Percentiles rank a stretch among this genome's conserved stretches.
phyloP scores from a whole-genome alignment of 2,797 vertebrate species.

The Muscicapa comitata region DNA sequence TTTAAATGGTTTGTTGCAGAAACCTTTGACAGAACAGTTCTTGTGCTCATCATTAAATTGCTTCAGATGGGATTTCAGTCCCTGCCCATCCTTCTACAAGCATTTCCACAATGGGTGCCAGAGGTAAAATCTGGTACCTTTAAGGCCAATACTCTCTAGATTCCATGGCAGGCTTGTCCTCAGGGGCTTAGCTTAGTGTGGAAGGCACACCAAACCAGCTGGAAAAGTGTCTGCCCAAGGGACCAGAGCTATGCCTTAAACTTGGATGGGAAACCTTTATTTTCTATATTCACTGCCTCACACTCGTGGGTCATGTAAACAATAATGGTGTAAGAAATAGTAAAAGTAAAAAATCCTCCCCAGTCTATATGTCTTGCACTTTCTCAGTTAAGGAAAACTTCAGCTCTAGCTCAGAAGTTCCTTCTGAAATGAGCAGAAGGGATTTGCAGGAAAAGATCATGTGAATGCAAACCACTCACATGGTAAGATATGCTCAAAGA shows the following conservation, averaged over 20 bases:
- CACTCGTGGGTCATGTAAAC: rapidly evolving
- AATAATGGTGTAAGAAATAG: not conserved
- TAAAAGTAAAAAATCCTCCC: not conserved
- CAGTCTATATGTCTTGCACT: not conserved
- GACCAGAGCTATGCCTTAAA: not conserved
- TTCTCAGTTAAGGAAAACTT: not conserved
- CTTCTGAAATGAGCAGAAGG: not conserved
- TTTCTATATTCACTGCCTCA: not conserved
- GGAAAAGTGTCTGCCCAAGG: not conserved
- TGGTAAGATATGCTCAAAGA: not conserved
- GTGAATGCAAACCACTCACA: not conserved
- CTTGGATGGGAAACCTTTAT: not conserved
- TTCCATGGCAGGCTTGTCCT: rapidly evolving
- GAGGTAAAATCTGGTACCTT: not conserved
- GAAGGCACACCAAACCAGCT: not conserved
- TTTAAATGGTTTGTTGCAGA: not conserved
- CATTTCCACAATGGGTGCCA: not conserved
- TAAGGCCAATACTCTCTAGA: not conserved
- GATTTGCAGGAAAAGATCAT: not conserved
- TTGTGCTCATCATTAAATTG: not conserved
- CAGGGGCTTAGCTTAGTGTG: too few species aligned
- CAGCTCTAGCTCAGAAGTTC: not conserved
- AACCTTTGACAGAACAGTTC: not conserved
- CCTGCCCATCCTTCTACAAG: not conserved
- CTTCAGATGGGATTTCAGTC: not conserved